These are phyloP conservation scores for Gavialis gangeticus DNA, from an alignment of 2,113 vertebrate species.

Conservation along the genomic window DNA sequence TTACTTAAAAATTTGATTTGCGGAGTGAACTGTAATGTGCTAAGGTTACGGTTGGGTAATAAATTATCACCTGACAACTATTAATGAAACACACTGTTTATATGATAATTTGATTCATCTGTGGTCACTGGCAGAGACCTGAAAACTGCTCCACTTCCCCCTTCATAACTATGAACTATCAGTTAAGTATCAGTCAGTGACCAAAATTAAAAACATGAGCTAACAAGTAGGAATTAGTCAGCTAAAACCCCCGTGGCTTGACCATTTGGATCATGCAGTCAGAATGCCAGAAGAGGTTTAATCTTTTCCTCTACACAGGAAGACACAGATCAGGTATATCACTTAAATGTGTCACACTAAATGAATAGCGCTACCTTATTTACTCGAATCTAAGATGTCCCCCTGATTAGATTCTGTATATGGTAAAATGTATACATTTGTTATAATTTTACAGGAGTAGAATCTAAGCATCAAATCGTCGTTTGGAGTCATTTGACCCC, in stretches of 20 bases:
- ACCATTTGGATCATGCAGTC: not conserved
- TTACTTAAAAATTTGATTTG: not conserved
- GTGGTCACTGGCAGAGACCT: not conserved
- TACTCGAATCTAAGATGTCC: too few species aligned
- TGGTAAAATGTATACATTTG: too few species aligned
- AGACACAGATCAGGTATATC: not conserved
- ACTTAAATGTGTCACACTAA: too few species aligned
- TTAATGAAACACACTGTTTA: not conserved
- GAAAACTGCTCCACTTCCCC: not conserved
- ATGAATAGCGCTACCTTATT: too few species aligned
- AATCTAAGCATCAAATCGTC: too few species aligned
- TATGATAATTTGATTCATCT: constrained; percentile 2
- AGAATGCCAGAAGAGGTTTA: not conserved
- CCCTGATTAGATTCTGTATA: too few species aligned
- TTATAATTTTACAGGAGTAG: too few species aligned
- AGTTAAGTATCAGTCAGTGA: not conserved
- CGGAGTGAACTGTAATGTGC: not conserved
- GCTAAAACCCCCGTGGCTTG: not conserved
- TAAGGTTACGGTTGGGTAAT: constrained; percentile 15
- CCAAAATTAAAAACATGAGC: not conserved
- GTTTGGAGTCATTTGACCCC: too few species aligned
- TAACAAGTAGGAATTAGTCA: constrained; percentile 9
- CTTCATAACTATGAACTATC: not conserved
- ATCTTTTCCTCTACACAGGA: not conserved
- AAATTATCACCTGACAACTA: not conserved